Base-by-base conservation (phyloP, 2,888 invertebrate genomes). In the Microdon myrmicae region DNA sequence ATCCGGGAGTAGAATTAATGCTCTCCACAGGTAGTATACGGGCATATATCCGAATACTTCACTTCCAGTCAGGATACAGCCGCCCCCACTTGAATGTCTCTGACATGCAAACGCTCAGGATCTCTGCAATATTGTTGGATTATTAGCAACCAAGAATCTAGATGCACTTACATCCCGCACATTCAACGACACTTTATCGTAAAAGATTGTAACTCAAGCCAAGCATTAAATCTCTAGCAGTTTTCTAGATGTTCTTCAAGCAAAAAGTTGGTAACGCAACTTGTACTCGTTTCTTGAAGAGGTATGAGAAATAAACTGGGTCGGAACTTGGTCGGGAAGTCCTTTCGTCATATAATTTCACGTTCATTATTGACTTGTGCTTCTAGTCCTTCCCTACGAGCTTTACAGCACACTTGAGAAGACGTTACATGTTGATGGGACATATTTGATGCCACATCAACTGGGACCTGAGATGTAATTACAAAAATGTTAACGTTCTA, bases 241-340 rank as follows among this genome's bases (percentile, higher is more conserved):
- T 34, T 41, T 41, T 51, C 35, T 20, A 51, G 51, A 34, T 20
- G 19, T 51, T 28, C 12, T 13, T 14, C 37, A 17, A 43, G 38
- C 54, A 54, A 44, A 44, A 38, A 38, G 44, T 38, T 54, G 10
- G 38, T 26, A 14, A 6, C 34, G 34, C 37, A 49, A 39, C 49
- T 34, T n/a, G n/a, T n/a, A n/a, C n/a, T n/a, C n/a, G n/a, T n/a
- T 35, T 35, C 29, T 29, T 34, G 9, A 16, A 9, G 23, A 26
- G 20, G 51, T 43, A 14, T 14, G 38, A 20, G 13, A 44, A 44
- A 44, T 44, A 32, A 54, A 44, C 29, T 38, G 26, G 38, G 41
- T 51, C 51, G 28, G 19, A 9, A n/a, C n/a, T n/a, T n/a, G n/a
- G n/a, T n/a, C n/a, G n/a, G n/a, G n/a, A n/a, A n/a, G 22, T 16